Conservation (phyloP, 2,113 vertebrate species). For the Columbina picui region DNA sequence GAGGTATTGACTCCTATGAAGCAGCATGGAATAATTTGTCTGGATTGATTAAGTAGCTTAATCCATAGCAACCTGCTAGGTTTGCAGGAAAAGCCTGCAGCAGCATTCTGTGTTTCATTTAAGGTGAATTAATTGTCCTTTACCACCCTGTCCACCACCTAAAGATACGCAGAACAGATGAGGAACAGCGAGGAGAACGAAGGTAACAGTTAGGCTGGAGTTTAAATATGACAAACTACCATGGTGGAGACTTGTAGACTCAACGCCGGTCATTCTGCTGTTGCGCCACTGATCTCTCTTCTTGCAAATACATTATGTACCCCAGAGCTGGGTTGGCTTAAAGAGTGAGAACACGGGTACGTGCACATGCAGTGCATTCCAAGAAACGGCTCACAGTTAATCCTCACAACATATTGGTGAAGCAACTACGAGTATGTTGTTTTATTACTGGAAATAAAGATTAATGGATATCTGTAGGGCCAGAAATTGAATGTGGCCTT, state of each 20-base stretch:
- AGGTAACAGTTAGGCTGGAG: background rate
- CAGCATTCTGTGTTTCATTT: constrained; percentile 22
- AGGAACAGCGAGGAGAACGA: background rate
- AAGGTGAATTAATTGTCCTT: constrained; percentile 25
- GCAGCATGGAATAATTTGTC: constrained; percentile 43
- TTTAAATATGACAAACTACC: background rate
- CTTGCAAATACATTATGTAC: accelerated
- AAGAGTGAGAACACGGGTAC: background rate
- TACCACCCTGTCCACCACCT: background rate
- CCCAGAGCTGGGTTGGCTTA: background rate
- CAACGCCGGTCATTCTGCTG: accelerated
- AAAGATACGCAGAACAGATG: background rate
- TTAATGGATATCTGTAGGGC: background rate
- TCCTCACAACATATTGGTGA: background rate
- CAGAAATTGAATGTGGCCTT: background rate
- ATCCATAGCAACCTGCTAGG: constrained; percentile 41
- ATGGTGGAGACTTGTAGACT: accelerated
- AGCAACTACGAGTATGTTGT: background rate
- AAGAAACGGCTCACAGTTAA: background rate
- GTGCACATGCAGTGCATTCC: background rate
- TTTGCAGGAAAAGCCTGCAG: constrained; percentile 59
- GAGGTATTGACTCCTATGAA: constrained; percentile 35
- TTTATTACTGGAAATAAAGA: background rate
- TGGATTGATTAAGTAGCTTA: constrained; percentile 67
- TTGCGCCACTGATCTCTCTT: background rate